Base-by-base conservation (phyloP, 2,888 invertebrate genomes). In the Venusia cambrica region DNA sequence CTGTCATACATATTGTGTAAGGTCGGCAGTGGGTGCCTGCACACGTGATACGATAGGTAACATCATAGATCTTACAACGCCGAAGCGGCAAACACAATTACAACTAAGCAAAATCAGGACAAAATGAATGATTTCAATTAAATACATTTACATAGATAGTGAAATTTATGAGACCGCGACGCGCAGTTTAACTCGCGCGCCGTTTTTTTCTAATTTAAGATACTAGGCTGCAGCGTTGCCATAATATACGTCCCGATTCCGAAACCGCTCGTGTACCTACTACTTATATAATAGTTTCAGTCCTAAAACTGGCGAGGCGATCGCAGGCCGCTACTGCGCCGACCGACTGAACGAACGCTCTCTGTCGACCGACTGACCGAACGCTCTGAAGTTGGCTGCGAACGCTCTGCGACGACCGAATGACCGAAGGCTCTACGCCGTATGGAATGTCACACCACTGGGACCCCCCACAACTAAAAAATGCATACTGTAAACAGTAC, bases 1-100 rank as follows among this genome's bases (percentile, higher is more conserved):
- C 80, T 84, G 85, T 74, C 75, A 74, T n/a, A n/a, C n/a, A n/a
- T 73, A 71, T 67, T 66, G 67, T 75, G 72, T 69, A 59, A 50
- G 51, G 61, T 52, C 61, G 66, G 60, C 62, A 61, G 36, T 40
- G 58, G 33, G 39, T 21, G 30, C 57, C 54, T 36, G 64, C 64
- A 64, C 54, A 66, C 57, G 66, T 61, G 62, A 66, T 72, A 74
- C 73, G 71, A 65, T 63, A 51, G 54, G 38, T 72, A 74, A 80
- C 74, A 73, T 51, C 63, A 59, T 61, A 70, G 67, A 71, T 64
- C 68, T 70, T 62, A 66, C 63, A 30, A 59, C 69, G 59, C 63
- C 52, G 51, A 36, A 30, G 59, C 61, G 48, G 52, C 70, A 71
- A 68, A 69, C 56, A 55, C 59, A 60, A 62, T 67, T 72, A 76